Evolutionary conservation across 2,797 vertebrate species (phyloP).

Genomic region (Spondyliosoma cantharus): DNA sequence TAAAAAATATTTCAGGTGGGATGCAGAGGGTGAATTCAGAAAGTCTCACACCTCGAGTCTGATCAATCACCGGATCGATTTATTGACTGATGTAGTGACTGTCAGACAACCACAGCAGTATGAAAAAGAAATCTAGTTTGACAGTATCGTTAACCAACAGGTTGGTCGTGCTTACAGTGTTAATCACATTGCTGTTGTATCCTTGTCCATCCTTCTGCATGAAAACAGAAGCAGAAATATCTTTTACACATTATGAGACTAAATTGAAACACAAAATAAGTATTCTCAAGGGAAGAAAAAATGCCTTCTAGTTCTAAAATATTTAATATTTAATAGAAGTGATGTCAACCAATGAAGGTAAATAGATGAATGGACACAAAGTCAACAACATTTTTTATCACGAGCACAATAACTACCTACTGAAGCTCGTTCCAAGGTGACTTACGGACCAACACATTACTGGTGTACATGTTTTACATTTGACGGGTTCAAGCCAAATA

Average conservation of each 20-base stretch:
- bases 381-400: background rate
- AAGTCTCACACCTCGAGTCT: no score
- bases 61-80: background rate
- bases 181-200: background rate
- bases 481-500: constrained; percentile 12
- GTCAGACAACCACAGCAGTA: background rate
- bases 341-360: no score
- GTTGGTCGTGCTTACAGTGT: background rate
- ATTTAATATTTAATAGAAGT: no score
- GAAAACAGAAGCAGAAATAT: background rate
- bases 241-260: background rate
- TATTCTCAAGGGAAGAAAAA: no score
- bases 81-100: background rate
- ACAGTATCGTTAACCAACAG: background rate
- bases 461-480: background rate
- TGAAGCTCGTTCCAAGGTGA: background rate
- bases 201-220: background rate
- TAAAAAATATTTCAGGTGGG: no score
- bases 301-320: no score
- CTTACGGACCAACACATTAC: background rate
- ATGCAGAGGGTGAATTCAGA: no score
- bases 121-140: background rate
- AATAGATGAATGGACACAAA: no score
- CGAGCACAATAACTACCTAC: background rate
- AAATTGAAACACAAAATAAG: no score